phyloP scores from a whole-genome alignment of 2,113 vertebrate species.

The Pantherophis guttatus region DNA sequence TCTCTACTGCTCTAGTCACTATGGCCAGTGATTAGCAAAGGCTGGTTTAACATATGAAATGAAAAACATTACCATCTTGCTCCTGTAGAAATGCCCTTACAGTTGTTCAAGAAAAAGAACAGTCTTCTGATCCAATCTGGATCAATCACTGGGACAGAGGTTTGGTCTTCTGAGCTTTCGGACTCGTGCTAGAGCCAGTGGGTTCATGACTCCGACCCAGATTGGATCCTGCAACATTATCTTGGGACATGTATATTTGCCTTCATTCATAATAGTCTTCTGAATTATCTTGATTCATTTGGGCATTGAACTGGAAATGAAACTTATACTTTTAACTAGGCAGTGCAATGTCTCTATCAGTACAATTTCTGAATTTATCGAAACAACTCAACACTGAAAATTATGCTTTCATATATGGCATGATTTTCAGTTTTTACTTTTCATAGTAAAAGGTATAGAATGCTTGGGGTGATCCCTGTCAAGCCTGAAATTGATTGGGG shows the following conservation, averaged over 20 bases:
- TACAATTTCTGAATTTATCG: neutral
- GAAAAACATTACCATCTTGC: slow-evolving; percentile 1
- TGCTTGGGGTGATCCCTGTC: neutral
- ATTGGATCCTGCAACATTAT: neutral
- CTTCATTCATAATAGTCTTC: neutral
- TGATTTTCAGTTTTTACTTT: neutral
- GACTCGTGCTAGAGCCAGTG: neutral
- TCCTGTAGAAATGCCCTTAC: neutral
- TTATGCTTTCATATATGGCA: neutral
- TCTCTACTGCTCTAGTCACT: neutral
- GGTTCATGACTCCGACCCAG: neutral
- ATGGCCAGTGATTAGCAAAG: neutral
- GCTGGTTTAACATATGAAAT: neutral
- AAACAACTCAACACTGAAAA: neutral
- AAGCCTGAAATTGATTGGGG: too few relatives aligned
- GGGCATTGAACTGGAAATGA: fast-evolving
- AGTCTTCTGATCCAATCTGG: neutral
- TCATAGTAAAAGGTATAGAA: neutral
- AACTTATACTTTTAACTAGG: neutral
- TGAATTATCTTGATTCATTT: fast-evolving
- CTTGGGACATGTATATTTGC: neutral
- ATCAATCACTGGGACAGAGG: neutral
- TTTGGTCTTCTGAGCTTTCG: neutral
- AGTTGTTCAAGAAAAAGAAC: neutral
- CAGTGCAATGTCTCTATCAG: neutral